Evolutionary conservation across 2,888 invertebrate genomes (phyloP).

Genomic region (Andrena bucephala): DNA sequence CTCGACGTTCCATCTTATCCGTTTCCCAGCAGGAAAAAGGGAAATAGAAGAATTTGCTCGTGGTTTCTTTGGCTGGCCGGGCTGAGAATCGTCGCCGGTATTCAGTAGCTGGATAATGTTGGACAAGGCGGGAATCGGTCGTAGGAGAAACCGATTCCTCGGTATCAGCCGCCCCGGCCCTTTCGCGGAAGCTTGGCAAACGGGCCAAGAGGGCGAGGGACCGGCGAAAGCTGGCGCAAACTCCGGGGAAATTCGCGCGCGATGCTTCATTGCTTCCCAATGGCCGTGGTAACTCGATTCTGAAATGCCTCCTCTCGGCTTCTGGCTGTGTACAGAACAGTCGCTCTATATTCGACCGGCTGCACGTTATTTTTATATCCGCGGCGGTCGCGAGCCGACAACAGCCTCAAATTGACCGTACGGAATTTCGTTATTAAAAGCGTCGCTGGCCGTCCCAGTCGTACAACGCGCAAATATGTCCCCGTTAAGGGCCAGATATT

Average conservation of each 20-base stretch:
- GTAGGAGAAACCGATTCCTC: conserved; percentile 26
- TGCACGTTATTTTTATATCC: conserved; percentile 41
- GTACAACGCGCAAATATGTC: conserved; percentile 1
- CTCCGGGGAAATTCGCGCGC: conserved; percentile 49
- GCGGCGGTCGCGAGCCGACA: neutral
- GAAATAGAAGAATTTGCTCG: neutral
- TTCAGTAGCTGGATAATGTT: conserved; percentile 7
- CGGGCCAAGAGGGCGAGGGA: conserved; percentile 15
- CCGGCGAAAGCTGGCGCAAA: conserved; percentile 32
- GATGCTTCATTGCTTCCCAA: conserved; percentile 64
- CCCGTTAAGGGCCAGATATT: conserved; percentile 19
- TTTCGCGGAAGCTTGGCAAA: conserved; percentile 18
- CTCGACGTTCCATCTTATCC: neutral
- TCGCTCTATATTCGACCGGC: conserved; percentile 26
- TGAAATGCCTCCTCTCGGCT: conserved; percentile 30
- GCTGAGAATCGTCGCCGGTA: neutral
- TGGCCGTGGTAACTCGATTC: conserved; percentile 59
- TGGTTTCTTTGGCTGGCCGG: neutral
- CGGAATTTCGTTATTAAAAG: conserved; percentile 46
- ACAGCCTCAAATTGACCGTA: conserved; percentile 29
- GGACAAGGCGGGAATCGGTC: conserved; percentile 16
- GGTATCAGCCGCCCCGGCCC: conserved; percentile 10
- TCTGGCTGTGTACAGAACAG: neutral
- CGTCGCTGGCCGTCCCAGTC: neutral
- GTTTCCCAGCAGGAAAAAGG: neutral